Conservation (phyloP, 1,140 invertebrate species). For the Agrypnia vestita region DNA sequence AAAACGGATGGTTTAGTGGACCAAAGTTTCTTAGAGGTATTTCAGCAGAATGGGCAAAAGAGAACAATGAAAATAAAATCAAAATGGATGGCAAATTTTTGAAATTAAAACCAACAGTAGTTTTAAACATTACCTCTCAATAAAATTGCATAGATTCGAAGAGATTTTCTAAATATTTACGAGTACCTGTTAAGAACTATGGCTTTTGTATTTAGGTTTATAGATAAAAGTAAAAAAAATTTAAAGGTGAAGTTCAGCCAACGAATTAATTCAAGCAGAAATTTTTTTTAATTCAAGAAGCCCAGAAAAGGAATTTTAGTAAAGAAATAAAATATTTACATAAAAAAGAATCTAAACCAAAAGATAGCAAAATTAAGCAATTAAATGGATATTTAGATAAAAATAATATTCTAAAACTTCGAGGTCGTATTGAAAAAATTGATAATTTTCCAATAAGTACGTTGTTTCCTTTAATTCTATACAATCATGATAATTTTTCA, state of each 20-base stretch:
- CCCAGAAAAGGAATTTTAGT: not conserved
- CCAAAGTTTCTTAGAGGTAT: not conserved
- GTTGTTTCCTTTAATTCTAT: not conserved
- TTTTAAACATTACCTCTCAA: not conserved
- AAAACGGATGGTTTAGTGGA: not conserved
- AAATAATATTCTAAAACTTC: not conserved
- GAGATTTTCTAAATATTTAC: not conserved
- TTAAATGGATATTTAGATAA: conserved; percentile 1
- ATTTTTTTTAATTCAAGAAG: not conserved
- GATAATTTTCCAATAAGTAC: not conserved
- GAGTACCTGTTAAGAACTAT: not conserved
- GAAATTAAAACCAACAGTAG: not conserved
- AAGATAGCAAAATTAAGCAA: not conserved
- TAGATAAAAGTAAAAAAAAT: not conserved
- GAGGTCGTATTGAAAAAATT: not conserved
- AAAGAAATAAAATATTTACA: not conserved
- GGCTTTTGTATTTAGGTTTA: not conserved
- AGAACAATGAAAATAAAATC: not conserved
- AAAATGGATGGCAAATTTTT: not conserved
- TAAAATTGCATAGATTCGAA: not conserved
- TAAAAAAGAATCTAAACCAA: not conserved
- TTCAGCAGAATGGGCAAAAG: not conserved
- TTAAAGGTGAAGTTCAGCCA: not conserved
- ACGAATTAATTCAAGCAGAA: not conserved
- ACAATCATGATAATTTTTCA: not conserved